Evolutionary conservation across 2,113 vertebrate species (phyloP), one percentile per base, ranked within the genome.

Genomic region (Asarcornis scutulata): DNA sequence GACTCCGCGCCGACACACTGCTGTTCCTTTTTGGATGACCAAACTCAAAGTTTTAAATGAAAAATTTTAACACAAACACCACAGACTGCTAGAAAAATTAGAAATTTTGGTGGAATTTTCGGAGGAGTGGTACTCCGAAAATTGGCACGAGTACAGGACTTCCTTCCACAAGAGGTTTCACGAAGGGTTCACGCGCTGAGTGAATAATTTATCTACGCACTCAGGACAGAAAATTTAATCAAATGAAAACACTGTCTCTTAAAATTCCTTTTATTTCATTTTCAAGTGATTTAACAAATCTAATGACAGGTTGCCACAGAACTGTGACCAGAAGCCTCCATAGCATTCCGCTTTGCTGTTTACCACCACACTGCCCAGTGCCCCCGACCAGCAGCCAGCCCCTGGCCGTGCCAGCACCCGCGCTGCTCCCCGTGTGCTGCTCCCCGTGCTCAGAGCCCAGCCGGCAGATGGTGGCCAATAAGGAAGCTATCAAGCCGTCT

Each of bases 391-490:
- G 38, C 62, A 40, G 62, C 20, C 46, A 21, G 46, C 46, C 46
- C 46, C 46, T 3, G 20, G 46, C 46, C 10, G 20, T 48, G 46
- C 20, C 9, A 11, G 46, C 20, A 10, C 46, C 46, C 10, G 4
- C 46, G 10, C 46, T 48, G 46, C 46, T 48, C 46, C 46, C 46
- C 46, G 10, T 48, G 46, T 48, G 46, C 46, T 48, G 46, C 46
- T 48, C 46, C 20, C 46, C 46, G 6, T 48, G 46, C 46, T 22
- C 20, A 9, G 46, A 48, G 46, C 46, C 46, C 80, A 91, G 86
- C 72, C 91, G 16, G 62, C 62, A 96, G 95, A 94, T 94, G 94
- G 96, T 38, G 64, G 73, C 88, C 96, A 95, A 74, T 74, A 95
- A 88, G 83, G 88, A 95, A 95, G 71, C 88, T 38, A 96, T 83